phyloP scores from a whole-genome alignment of 2,113 vertebrate genomes.

The Alouatta palliata region DNA sequence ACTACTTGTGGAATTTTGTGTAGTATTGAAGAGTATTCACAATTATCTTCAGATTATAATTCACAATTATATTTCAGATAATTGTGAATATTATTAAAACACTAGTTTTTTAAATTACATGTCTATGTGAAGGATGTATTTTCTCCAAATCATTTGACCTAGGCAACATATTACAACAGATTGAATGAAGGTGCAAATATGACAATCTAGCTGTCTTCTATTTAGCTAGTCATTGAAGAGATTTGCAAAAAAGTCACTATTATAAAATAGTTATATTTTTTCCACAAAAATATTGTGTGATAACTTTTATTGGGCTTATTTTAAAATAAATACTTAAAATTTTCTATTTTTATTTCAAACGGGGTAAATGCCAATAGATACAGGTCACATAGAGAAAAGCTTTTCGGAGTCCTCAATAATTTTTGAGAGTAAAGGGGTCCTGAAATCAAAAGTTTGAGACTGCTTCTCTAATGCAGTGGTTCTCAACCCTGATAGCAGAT shows the following conservation, averaged over 20 bases:
- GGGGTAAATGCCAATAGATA: not conserved
- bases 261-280: not conserved
- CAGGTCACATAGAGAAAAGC: not conserved
- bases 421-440: not conserved
- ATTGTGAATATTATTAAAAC: not conserved
- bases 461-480: not conserved
- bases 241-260: not conserved
- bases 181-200: not conserved
- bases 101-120: not conserved
- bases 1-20: not conserved
- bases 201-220: not conserved
- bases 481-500: constrained; percentile 17
- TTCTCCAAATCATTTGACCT: constrained; percentile 1
- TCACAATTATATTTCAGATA: not conserved
- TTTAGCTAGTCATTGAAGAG: not conserved
- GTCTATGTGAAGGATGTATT: not conserved
- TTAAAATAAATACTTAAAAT: not conserved
- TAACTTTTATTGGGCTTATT: not conserved
- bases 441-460: not conserved
- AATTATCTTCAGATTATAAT: not conserved
- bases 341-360: not conserved
- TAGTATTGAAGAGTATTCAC: not conserved
- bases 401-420: not conserved
- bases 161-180: not conserved
- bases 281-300: not conserved